phyloP scores from a whole-genome alignment of 2,113 vertebrate genomes.

The Rallus limicola region DNA sequence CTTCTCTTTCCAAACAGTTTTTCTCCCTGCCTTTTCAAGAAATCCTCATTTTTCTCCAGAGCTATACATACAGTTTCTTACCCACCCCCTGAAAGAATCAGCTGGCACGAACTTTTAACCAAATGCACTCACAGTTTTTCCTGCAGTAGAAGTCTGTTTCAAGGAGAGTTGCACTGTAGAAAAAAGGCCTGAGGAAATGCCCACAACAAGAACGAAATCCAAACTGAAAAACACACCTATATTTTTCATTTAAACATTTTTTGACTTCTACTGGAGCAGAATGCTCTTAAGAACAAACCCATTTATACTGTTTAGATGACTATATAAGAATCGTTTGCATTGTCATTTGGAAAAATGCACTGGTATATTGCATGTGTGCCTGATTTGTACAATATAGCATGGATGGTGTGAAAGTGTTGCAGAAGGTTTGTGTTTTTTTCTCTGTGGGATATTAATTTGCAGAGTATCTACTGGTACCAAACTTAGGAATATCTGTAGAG shows the following conservation, averaged over 20 bases:
- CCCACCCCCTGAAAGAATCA: not conserved
- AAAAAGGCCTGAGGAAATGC: not conserved
- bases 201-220: not conserved
- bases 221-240: not conserved
- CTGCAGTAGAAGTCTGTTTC: not conserved
- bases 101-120: not conserved
- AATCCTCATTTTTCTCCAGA: not conserved
- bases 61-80: not conserved
- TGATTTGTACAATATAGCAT: not conserved
- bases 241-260: not conserved
- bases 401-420: not conserved
- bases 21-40: not conserved
- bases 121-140: not conserved
- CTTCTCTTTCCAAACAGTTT: not conserved
- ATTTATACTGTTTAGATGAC: not conserved
- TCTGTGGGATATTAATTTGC: not conserved
- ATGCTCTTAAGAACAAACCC: not conserved
- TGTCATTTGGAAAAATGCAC: not conserved
- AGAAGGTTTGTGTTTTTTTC: not conserved
- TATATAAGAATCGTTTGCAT: not conserved
- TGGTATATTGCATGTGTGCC: not conserved
- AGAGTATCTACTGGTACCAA: not conserved
- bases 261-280: not conserved
- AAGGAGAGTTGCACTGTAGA: not conserved
- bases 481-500: not conserved